Evolutionary conservation across 2,888 invertebrate genomes (phyloP).

Genomic region (Tetramorium bicarinatum): DNA sequence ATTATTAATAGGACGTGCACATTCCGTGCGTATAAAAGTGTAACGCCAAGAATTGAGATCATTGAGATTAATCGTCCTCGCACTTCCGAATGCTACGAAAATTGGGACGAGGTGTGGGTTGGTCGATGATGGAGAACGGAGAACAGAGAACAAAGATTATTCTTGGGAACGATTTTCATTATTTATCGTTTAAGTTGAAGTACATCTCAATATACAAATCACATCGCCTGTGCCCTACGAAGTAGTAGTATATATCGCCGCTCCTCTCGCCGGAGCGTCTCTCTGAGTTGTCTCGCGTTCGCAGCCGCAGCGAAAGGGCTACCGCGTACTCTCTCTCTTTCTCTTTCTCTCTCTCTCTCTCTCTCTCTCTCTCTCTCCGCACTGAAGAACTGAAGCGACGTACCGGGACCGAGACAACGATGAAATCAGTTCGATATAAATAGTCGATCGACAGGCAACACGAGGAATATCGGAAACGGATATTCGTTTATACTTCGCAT

Average conservation of each 20-base stretch:
- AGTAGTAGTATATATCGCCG: conserved; percentile 37
- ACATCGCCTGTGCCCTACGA: conserved; percentile 67
- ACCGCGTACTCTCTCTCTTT: conserved; percentile 9
- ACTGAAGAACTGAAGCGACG: conserved; percentile 20
- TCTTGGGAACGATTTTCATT: conserved; percentile 60
- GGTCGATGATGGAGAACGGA: background rate
- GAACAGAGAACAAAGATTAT: background rate
- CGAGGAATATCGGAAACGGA: conserved; percentile 19
- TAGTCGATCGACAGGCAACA: background rate
- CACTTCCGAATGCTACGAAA: conserved; percentile 18
- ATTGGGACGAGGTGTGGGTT: conserved; percentile 5
- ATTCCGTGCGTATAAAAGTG: conserved; percentile 36
- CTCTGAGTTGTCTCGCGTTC: conserved; percentile 32
- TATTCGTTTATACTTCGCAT: conserved; percentile 31
- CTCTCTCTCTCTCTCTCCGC: conserved; percentile 13
- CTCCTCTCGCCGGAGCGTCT: conserved; percentile 43
- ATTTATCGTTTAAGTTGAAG: conserved; percentile 73
- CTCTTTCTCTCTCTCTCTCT: background rate
- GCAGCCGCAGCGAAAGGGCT: conserved; percentile 37
- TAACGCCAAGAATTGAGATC: conserved; percentile 47
- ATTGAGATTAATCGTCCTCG: conserved; percentile 49
- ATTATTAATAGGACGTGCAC: conserved; percentile 49
- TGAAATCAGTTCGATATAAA: background rate
- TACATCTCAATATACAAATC: conserved; percentile 77
- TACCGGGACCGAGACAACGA: conserved; percentile 8